Conservation (phyloP, 2,113 vertebrate species). For the Chloroceryle aenea region DNA sequence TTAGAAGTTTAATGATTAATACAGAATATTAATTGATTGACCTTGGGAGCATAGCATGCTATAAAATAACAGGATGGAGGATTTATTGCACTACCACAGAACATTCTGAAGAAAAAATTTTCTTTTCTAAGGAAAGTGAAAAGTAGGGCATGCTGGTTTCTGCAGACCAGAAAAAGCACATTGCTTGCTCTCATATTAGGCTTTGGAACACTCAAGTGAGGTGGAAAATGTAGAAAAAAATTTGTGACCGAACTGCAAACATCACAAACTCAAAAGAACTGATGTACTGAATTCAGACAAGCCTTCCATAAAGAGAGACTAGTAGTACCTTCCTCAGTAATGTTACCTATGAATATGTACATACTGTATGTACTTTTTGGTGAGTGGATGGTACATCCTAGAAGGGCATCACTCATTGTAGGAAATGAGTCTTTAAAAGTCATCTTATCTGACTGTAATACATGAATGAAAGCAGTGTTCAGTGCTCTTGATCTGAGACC, state of each 20-base stretch:
- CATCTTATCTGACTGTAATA: slow-evolving; percentile 22
- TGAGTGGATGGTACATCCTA: slow-evolving; percentile 28
- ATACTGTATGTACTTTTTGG: slow-evolving; percentile 41
- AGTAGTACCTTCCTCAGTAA: slow-evolving; percentile 66
- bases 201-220: slow-evolving; percentile 27
- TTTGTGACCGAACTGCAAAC: not conserved
- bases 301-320: slow-evolving; percentile 37
- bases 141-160: slow-evolving; percentile 34
- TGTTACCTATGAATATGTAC: slow-evolving; percentile 15
- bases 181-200: not conserved
- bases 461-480: not conserved
- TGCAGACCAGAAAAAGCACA: slow-evolving; percentile 31
- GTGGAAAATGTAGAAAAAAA: slow-evolving; percentile 23
- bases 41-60: not conserved
- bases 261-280: not conserved
- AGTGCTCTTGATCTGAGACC: not conserved
- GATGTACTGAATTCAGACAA: slow-evolving; percentile 63
- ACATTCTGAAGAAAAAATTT: not conserved
- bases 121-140: not conserved
- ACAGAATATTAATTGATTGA: slow-evolving; percentile 40
- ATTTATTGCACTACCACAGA: not conserved
- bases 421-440: not conserved
- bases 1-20: slow-evolving; percentile 26
- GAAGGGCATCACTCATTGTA: slow-evolving; percentile 34
- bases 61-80: not conserved